Percentiles rank a stretch among this genome's conserved stretches.
Evolutionary conservation across 2,888 invertebrate species (phyloP).

Genomic region (Taphrorychus bicolor): DNA sequence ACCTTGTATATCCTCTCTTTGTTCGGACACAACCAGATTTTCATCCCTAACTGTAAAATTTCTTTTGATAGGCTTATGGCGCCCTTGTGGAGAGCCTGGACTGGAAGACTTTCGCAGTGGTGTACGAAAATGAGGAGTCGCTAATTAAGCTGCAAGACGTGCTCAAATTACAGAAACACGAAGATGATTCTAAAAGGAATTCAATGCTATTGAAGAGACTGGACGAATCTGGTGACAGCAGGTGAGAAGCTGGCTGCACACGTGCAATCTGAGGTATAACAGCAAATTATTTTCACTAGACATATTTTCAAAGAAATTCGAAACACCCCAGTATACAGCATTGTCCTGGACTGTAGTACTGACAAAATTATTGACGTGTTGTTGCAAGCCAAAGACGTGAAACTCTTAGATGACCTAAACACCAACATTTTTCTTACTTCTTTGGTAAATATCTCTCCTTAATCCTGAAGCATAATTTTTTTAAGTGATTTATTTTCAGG

Average conservation of each 20-base stretch:
- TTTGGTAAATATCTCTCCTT: constrained; percentile 60
- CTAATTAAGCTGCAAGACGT: constrained; percentile 80
- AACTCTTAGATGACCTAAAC: constrained; percentile 75
- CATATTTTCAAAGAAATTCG: constrained; percentile 79
- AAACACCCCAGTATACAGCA: constrained; percentile 72
- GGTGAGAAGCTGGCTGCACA: constrained; percentile 41
- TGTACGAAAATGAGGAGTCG: constrained; percentile 82
- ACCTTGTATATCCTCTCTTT: too few relatives aligned
- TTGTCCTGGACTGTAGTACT: constrained; percentile 77
- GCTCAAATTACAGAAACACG: constrained; percentile 63
- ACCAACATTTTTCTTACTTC: constrained; percentile 71
- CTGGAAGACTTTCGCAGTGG: constrained; percentile 79
- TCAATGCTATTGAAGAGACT: constrained; percentile 47
- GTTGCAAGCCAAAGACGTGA: constrained; percentile 79
- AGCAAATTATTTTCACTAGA: constrained; percentile 60
- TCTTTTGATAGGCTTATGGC: constrained; percentile 62
- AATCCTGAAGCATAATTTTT: not conserved
- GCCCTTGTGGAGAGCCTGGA: constrained; percentile 72
- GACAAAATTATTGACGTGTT: constrained; percentile 65
- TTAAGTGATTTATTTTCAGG: constrained; percentile 55
- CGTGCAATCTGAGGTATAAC: too few relatives aligned
- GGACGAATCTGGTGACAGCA: constrained; percentile 47
- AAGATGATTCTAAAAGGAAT: constrained; percentile 43
- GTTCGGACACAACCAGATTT: too few relatives aligned
- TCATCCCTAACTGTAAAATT: too few relatives aligned